Base-by-base conservation (phyloP, 2,888 invertebrate species). In the Trichopoda pennipes region DNA sequence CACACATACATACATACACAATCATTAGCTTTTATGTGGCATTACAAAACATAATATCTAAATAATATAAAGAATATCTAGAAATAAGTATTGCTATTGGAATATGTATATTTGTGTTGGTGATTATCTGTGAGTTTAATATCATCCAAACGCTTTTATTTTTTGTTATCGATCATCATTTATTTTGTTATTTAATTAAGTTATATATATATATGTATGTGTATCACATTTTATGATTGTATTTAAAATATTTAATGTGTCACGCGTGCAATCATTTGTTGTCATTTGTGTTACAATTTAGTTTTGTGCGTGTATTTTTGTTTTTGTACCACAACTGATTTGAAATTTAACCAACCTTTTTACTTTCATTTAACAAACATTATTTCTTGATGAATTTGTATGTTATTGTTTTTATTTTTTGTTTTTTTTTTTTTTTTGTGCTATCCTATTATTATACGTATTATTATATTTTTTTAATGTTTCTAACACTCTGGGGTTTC, bases 41-140 rank as follows among this genome's bases (percentile, higher is more conserved):
- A n/a, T 63, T 19, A 38, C 21, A 55, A n/a, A 16, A 23, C 47
- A 23, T 17, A 9, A 63, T 16, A 47, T 16, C 8, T 23, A 23
- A 23, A 72, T 23, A 19, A 19, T 19, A 10, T 49, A 9, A 49
- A 9, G 47, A 49, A 17, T 49, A 19, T 14, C 19, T 44, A 3
- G 16, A n/a, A 9, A 17, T 17, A 19, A 17, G 38, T 56, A 16
- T 51, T 51, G 35, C 35, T 9, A 53, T 42, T 23, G 38, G 55
- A 61, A 21, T 61, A 12, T 28, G 28, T 12, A 12, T 51, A 35
- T 64, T 8, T 38, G 28, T 53, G 7, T 58, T 35, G 42, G 55
- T 56, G 74, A 78, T 75, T 82, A 75, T 70, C 66, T 74, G 38
- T 75, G 42, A 82, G 75, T 75, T 82, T 78, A n/a, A 79, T 82